Evolutionary conservation across 2,888 invertebrate species (phyloP).

Genomic region (Azorinus chamasolen): DNA sequence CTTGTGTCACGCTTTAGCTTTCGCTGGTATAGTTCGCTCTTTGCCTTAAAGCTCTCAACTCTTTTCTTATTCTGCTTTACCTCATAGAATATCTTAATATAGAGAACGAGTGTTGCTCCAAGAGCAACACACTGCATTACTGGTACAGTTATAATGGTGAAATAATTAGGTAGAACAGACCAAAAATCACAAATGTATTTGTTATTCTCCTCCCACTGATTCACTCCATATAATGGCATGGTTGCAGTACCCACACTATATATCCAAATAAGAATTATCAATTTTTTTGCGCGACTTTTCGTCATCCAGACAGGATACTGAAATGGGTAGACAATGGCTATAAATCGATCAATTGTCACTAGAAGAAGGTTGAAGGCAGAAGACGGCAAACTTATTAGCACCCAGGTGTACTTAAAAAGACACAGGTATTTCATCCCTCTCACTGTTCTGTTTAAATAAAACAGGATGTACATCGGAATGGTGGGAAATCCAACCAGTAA

Average conservation of each 20-base stretch:
- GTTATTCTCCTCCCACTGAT: conserved; percentile 40
- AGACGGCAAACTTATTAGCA: conserved; percentile 54
- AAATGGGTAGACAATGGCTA: conserved; percentile 66
- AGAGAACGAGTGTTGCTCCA: conserved; percentile 30
- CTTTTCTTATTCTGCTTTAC: conserved; percentile 36
- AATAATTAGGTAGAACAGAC: conserved; percentile 51
- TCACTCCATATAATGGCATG: conserved; percentile 49
- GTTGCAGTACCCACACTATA: conserved; percentile 54
- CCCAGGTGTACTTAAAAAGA: conserved; percentile 56
- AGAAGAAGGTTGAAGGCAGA: conserved; percentile 64
- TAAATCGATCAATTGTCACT: conserved; percentile 64
- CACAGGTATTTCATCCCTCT: conserved; percentile 54
- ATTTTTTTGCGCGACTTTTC: conserved; percentile 29
- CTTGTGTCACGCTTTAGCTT: conserved; percentile 39
- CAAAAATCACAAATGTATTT: conserved; percentile 60
- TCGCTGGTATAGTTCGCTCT: not conserved
- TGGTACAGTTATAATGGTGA: conserved; percentile 57
- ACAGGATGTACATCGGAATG: conserved; percentile 64
- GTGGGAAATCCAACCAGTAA: conserved; percentile 59
- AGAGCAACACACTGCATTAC: conserved; percentile 43
- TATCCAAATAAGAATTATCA: conserved; percentile 56
- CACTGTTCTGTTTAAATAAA: conserved; percentile 41
- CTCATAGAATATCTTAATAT: conserved; percentile 55
- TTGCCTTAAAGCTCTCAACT: conserved; percentile 25
- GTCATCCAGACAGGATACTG: conserved; percentile 54